Conservation (phyloP, 1,140 invertebrate genomes). For the Apis dorsata region DNA sequence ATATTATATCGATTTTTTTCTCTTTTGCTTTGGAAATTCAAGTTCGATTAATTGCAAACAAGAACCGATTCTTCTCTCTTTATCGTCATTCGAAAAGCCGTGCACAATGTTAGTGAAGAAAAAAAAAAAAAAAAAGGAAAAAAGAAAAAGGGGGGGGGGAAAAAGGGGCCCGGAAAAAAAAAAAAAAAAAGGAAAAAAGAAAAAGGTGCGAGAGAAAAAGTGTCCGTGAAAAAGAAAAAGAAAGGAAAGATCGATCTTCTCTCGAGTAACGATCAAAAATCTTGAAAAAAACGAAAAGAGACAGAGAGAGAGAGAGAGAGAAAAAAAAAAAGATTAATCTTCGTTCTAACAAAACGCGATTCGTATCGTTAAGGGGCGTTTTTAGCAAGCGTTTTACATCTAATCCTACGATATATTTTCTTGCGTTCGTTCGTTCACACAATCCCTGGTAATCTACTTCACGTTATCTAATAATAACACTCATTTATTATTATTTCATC, state of each 20-base stretch:
- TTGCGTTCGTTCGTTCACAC: constrained; percentile 24
- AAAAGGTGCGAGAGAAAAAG: constrained; percentile 21
- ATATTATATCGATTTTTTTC: too few relatives aligned
- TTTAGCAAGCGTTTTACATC: constrained; percentile 36
- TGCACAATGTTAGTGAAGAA: constrained; percentile 47
- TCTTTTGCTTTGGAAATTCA: not conserved
- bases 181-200: not conserved
- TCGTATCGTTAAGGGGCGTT: constrained; percentile 36
- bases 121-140: too few relatives aligned
- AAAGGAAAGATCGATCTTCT: not conserved
- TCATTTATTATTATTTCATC: constrained; percentile 25
- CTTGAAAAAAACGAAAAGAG: not conserved
- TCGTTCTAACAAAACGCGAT: not conserved
- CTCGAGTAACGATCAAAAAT: not conserved
- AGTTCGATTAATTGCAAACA: not conserved
- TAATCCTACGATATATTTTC: constrained; percentile 24
- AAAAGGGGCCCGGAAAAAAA: too few relatives aligned
- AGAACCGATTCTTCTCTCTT: constrained; percentile 27
- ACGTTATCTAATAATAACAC: constrained; percentile 30
- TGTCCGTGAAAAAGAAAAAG: not conserved
- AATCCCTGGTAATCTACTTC: constrained; percentile 20
- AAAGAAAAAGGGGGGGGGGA: not conserved
- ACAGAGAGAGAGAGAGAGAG: not conserved
- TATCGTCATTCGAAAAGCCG: constrained; percentile 48
- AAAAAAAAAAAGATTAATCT: not conserved